Evolutionary conservation across 2,888 invertebrate species (phyloP), one percentile per base, ranked within the genome.

Genomic region (Dicranocentrus wangi): DNA sequence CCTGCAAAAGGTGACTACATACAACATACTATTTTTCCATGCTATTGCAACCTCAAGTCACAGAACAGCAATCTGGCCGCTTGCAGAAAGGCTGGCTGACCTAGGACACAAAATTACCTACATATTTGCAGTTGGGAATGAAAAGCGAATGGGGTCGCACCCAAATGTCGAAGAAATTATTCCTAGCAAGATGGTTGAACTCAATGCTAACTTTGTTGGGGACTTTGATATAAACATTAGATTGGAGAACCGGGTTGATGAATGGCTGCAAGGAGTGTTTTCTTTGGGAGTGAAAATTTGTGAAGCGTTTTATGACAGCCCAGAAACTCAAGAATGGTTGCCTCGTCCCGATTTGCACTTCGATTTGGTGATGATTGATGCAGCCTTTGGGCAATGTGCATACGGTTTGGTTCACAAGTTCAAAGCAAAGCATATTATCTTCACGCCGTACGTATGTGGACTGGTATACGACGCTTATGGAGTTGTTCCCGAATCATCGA

Each of bases 31-130:
- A 28, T 69, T 69, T 69, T 53, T 3, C 53, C 69, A 69, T 39
- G n/a, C 5, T 1, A 21, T 53, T 7, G 69, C 21, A 0, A 53
- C 69, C 0, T 69, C 53, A 17, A 28, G 28, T 27, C 69, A 69
- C 15, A 27, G 69, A 7, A 55, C 55, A 1, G 53, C 69, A 7
- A 69, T 55, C 19, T 69, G 55, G 53, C 53, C 69, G 1, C 21
- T 69, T 13, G 69, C 69, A 17, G 53, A 53, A 21, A 32, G 13
- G 27, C 13, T 69, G 10, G 69, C 55, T 1, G 19, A 69, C 19
- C 17, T 15, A n/a, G 69, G 69, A 2, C 69, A 69, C 32, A 32
- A 69, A 21, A 15, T 69, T 15, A 79, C 82, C n/a, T 83, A 82
- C 69, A 61, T 83, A n/a, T n/a, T 70, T 58, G 17, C 70, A 15